Evolutionary conservation across 2,888 invertebrate species (phyloP), one percentile per base, ranked within the genome.

Genomic region (Lypha dubia): DNA sequence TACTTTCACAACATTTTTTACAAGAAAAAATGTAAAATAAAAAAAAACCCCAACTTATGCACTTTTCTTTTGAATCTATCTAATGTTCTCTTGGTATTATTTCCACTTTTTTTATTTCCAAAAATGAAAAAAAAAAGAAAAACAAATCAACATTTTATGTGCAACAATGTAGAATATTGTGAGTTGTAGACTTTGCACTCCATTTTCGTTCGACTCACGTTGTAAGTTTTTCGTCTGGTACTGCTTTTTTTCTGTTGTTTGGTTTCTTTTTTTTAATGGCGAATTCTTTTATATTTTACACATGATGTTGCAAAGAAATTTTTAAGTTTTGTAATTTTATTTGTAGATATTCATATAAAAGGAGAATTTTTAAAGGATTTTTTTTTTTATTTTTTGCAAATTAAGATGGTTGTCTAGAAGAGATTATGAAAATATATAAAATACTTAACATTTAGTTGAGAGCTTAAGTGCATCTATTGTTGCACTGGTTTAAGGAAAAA

Each of bases 151-250:
- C 17, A 41, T 77, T 77, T 49, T 15, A 58, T n/a, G 32, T 24
- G 35, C 32, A 49, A 49, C 67, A 67, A 67, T 67, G 58, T 38
- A n/a, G 11, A 35, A 49, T 68, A 60, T 11, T 51, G 41, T 51
- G 20, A 70, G 60, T 51, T 77, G 68, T 70, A 68, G 77, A 77
- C 68, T 32, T 15, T 60, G 51, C 68, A 68, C 68, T 75, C 22
- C 58, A 67, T 35, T 76, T 56, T 56, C 35, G 22, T 56, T 56
- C 35, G 22, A 58, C 75, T 60, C 24, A 67, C 24, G 46, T 67
- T 67, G 46, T 67, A 58, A 41, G 44, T 46, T 73, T 35, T 60
- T 62, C 17, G 62, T 49, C 24, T 73, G 53, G 22, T 41, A 11
- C 15, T n/a, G n/a, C n/a, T n/a, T n/a, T n/a, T n/a, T n/a, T n/a